A percentile compares a stretch with the other conserved stretches of the same genome.
Conservation (phyloP, 1,140 invertebrate genomes). For the Neuroterus valhalla region DNA sequence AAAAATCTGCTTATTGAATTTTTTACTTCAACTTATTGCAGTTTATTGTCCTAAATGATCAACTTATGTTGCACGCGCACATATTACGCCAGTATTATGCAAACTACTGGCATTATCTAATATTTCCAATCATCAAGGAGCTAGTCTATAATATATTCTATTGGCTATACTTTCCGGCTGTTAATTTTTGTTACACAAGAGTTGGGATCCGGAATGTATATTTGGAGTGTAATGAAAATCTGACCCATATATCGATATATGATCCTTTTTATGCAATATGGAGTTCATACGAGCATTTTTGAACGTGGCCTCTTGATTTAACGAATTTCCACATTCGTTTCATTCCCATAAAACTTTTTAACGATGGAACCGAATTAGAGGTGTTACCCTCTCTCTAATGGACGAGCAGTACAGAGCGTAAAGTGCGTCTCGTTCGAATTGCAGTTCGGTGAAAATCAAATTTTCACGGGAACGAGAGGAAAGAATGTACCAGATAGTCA, state of each 20-base stretch:
- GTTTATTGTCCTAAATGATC: no score
- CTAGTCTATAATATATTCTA: neutral
- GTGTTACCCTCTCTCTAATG: neutral
- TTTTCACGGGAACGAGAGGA: neutral
- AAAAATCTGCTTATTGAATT: no score
- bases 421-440: neutral
- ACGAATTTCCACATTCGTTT: conserved; percentile 16
- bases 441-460: neutral
- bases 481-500: neutral
- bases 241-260: neutral
- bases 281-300: conserved; percentile 5
- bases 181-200: neutral
- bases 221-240: neutral
- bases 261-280: conserved; percentile 3
- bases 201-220: neutral
- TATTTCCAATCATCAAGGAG: no score
- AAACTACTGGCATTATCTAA: no score
- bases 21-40: no score
- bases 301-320: conserved; percentile 12
- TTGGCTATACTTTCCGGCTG: neutral
- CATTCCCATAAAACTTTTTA: conserved; percentile 19
- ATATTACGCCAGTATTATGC: no score
- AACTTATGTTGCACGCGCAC: no score
- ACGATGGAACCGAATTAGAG: neutral
- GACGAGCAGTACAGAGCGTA: neutral